Evolutionary conservation across 1,140 invertebrate species (phyloP).

Genomic region (Anagrus nilaparvatae): DNA sequence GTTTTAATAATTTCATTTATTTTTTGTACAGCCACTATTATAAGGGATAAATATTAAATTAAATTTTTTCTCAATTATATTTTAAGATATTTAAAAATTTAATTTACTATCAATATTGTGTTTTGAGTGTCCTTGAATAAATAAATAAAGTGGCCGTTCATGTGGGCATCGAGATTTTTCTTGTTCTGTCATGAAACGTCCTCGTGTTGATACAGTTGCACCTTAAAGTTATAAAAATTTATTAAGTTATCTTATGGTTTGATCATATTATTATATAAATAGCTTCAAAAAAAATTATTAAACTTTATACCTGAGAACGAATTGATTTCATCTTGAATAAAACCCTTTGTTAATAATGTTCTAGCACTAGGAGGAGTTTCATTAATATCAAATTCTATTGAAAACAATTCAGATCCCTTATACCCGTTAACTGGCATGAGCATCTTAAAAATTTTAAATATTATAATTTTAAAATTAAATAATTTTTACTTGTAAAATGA

Average conservation of each 20-base stretch:
- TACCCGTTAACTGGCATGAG: constrained; percentile 31
- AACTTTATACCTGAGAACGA: constrained; percentile 37
- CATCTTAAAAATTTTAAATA: constrained; percentile 3
- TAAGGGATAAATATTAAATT: constrained; percentile 14
- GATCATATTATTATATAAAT: constrained; percentile 6
- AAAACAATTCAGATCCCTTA: constrained; percentile 40
- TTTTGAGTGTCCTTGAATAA: constrained; percentile 50
- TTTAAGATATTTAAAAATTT: constrained; percentile 3
- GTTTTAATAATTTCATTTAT: constrained; percentile 52
- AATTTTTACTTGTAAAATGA: constrained; percentile 1
- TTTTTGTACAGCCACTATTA: constrained; percentile 49
- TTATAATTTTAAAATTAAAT: background rate
- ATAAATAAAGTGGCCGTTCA: constrained; percentile 51
- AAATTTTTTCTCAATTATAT: constrained; percentile 1
- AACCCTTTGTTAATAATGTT: constrained; percentile 51
- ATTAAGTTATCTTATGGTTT: background rate
- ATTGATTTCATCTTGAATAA: constrained; percentile 53
- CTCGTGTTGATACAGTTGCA: constrained; percentile 52
- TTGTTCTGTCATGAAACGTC: constrained; percentile 49
- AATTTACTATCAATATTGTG: constrained; percentile 50
- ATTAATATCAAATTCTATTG: constrained; percentile 54
- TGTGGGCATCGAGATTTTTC: constrained; percentile 45
- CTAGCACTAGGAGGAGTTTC: constrained; percentile 51
- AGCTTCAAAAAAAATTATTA: constrained; percentile 8
- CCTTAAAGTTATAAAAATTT: constrained; percentile 32